Percentiles rank a stretch among this genome's conserved stretches.
Evolutionary conservation across 2,113 vertebrate species (phyloP).

Genomic region (Apteryx mantelli): DNA sequence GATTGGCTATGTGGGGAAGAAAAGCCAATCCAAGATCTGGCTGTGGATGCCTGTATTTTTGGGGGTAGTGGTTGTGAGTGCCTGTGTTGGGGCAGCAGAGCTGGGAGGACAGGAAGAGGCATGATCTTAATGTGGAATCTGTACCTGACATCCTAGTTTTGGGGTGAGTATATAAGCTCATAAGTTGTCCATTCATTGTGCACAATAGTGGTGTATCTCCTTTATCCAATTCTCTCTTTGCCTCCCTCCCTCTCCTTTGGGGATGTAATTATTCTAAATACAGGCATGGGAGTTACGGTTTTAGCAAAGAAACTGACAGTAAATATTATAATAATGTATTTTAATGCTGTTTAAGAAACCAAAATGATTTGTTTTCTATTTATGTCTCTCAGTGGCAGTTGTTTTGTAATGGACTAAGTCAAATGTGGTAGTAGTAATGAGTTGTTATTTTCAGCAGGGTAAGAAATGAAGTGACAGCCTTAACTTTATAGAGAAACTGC

Average conservation of each 20-base stretch:
- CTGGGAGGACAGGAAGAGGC: not conserved
- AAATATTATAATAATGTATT: not conserved
- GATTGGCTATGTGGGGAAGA: not conserved
- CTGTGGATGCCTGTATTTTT: not conserved
- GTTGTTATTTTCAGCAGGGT: not conserved
- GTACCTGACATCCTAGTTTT: not conserved
- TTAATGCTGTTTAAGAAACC: not conserved
- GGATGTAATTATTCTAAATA: not conserved
- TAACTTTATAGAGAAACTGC: not conserved
- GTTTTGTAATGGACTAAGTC: not conserved
- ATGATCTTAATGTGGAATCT: not conserved
- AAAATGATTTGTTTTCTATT: not conserved
- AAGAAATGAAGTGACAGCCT: not conserved
- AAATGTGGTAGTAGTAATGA: not conserved
- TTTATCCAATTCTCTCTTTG: not conserved
- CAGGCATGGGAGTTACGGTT: not conserved
- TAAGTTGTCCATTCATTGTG: not conserved
- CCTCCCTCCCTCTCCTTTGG: not conserved
- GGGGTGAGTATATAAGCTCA: not conserved
- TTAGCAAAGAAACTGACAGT: not conserved
- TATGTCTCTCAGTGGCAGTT: not conserved
- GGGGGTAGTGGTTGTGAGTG: fast-evolving
- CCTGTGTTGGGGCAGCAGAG: not conserved
- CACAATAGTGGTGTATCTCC: not conserved
- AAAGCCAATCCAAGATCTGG: not conserved